Evolutionary conservation across 2,113 vertebrate species (phyloP), one percentile per base, ranked within the genome.

Genomic region (Mustelus asterias): DNA sequence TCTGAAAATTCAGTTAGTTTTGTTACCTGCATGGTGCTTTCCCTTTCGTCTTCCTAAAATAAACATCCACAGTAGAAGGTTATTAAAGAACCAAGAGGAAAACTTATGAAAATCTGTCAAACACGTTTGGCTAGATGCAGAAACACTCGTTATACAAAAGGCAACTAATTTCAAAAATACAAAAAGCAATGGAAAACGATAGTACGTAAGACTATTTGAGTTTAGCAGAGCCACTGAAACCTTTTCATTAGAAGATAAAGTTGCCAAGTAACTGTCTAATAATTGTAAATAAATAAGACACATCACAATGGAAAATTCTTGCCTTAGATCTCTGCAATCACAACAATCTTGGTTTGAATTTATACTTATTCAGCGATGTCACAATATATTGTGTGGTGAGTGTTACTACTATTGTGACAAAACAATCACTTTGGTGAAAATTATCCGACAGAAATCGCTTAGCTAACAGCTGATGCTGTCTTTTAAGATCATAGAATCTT

Each of bases 11-110:
- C 14, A 95, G 48, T 48, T 72, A 24, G 22, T 72, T 95, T 72
- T 70, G 41, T 95, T 95, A 95, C 94, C 94, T 95, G 94, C 94
- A 95, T 95, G 7, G 33, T 93, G 18, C 16, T 63, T 93, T 65
- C 18, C 29, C 14, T 95, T 95, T 44, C 37, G 72, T 95, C 13
- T 22, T 72, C 94, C 94, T 76, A 69, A 95, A 95, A 72, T 22
- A 95, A 72, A 54, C 67, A 48, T 72, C 41, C 94, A 95, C 63
- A 70, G 65, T 48, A 44, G 41, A 95, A 72, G 14, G 72, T 95
- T 95, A 95, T 48, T 41, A 1, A 26, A 37, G 65, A 65, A 18
- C 24, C 20, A 94, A 33, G 41, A 16, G 11, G 63, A 37, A 65
- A 41, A 67, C 10, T 24, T 70, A 54, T 29, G 67, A 48, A 88